Conservation (phyloP, 2,797 vertebrate genomes). For the Peromyscus eremicus region DNA sequence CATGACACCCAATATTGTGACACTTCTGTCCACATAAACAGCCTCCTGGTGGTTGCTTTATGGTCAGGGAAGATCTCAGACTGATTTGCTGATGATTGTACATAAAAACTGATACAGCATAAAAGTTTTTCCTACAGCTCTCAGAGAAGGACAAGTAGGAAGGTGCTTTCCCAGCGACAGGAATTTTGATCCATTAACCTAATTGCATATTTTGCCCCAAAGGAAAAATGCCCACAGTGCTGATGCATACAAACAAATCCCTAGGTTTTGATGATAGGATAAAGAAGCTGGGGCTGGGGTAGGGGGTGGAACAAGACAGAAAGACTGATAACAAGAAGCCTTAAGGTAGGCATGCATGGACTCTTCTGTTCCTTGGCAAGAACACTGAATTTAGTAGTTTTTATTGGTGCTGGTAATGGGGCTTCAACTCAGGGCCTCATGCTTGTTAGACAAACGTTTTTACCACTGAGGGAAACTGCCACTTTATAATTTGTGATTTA, state of each 20-base stretch:
- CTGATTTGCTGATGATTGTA: neutral
- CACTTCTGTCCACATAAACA: neutral
- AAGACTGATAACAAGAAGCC: neutral
- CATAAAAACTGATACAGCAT: neutral
- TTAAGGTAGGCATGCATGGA: neutral
- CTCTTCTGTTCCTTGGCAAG: neutral
- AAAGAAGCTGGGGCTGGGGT: neutral
- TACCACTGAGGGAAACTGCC: neutral
- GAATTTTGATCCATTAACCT: neutral
- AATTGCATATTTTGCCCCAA: neutral
- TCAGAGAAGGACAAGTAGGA: neutral
- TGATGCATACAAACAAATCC: neutral
- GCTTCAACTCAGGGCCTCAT: neutral
- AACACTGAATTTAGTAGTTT: neutral
- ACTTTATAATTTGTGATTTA: neutral
- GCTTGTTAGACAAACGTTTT: neutral
- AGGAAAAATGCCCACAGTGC: neutral
- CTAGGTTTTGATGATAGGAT: neutral
- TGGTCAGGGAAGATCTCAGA: neutral
- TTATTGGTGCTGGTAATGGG: neutral
- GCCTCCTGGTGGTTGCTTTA: neutral
- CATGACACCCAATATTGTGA: neutral
- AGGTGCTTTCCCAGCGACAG: neutral
- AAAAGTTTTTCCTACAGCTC: neutral
- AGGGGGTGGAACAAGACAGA: neutral